phyloP scores from a whole-genome alignment of 1,140 invertebrate species.

The Micrasema minimum region DNA sequence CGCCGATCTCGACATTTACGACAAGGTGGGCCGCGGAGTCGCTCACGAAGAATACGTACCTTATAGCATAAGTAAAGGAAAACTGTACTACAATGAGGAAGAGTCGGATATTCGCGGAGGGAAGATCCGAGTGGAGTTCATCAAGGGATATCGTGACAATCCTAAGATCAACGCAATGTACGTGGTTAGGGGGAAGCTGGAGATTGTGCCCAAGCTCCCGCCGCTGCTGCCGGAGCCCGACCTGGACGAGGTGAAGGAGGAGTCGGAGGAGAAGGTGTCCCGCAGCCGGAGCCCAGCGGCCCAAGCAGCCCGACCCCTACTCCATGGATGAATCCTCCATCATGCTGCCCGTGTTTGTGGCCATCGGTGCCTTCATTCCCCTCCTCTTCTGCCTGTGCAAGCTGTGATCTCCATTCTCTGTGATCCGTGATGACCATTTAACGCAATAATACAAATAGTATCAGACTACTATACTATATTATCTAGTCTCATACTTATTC shows the following conservation, averaged over 20 bases:
- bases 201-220: conserved; percentile 86
- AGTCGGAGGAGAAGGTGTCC: conserved; percentile 71
- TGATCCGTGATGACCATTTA: conserved; percentile 10
- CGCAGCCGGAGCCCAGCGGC: conserved; percentile 76
- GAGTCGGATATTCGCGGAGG: conserved; percentile 87
- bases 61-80: conserved; percentile 82
- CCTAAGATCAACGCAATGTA: conserved; percentile 97
- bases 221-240: conserved; percentile 73
- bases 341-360: conserved; percentile 92
- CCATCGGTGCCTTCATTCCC: conserved; percentile 93
- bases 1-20: conserved; percentile 91
- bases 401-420: conserved; percentile 72
- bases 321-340: conserved; percentile 89
- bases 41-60: conserved; percentile 94
- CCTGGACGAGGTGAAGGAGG: conserved; percentile 65
- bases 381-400: conserved; percentile 95
- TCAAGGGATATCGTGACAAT: conserved; percentile 94
- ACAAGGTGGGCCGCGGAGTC: conserved; percentile 90
- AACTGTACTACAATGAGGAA: conserved; percentile 83
- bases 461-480: conserved; percentile 20
- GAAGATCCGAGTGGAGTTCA: conserved; percentile 91
- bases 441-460: no score
- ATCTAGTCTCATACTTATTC: conserved; percentile 38
- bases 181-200: conserved; percentile 85
- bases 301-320: conserved; percentile 90